These are phyloP conservation scores for Pterostichus niger DNA, from an alignment of 2,888 invertebrate species.

Conservation along the genomic window DNA sequence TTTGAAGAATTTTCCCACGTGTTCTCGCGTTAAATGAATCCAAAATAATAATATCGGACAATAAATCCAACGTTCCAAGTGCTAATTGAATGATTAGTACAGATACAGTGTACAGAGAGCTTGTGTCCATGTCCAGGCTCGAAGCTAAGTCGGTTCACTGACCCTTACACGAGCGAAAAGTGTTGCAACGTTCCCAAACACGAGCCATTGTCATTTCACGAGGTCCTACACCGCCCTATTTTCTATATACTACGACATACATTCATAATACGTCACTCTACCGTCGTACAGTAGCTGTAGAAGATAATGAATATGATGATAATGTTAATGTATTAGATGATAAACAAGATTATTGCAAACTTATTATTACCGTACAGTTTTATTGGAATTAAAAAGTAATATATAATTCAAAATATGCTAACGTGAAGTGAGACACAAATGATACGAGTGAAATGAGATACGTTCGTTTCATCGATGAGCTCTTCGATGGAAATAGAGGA, in stretches of 20 bases:
- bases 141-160: slow-evolving; percentile 48
- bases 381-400: no score
- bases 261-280: no score
- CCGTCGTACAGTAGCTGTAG: no score
- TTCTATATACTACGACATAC: not conserved
- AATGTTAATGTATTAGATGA: no score
- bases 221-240: not conserved
- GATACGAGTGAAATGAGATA: no score
- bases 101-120: not conserved
- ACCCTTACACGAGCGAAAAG: slow-evolving; percentile 49
- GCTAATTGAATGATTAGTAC: slow-evolving; percentile 65
- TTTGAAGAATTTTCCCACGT: slow-evolving; percentile 25
- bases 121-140: slow-evolving; percentile 3
- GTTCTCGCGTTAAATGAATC: slow-evolving; percentile 34
- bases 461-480: no score
- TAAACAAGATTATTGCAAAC: no score
- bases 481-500: no score
- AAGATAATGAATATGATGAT: no score
- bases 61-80: slow-evolving; percentile 24
- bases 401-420: no score
- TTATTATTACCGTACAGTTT: no score
- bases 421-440: no score
- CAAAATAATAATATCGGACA: slow-evolving; percentile 47
- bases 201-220: not conserved
- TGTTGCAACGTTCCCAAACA: slow-evolving; percentile 40